Percentiles rank a stretch among this genome's conserved stretches.
These are phyloP conservation scores for Ophioninae sp. DNA, from an alignment of 2,888 invertebrate genomes.

Conservation along the genomic window DNA sequence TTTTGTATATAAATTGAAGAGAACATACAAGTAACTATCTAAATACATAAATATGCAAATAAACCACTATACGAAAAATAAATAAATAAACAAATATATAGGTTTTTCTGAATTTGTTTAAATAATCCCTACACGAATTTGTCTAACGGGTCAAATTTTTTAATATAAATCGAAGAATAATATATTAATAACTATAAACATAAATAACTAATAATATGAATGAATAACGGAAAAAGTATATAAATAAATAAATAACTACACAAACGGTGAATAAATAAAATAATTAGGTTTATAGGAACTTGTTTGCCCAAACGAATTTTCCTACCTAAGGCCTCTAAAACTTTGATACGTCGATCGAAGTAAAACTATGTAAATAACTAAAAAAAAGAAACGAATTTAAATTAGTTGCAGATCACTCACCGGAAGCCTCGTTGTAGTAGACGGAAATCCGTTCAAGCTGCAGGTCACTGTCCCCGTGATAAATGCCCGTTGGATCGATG, in stretches of 20 bases:
- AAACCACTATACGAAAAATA: not conserved
- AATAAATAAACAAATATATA: not conserved
- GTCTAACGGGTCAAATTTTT: no score
- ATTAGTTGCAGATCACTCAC: constrained; percentile 67
- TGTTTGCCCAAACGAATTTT: no score
- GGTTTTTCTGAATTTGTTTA: not conserved
- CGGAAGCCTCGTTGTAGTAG: constrained; percentile 85
- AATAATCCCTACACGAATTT: no score
- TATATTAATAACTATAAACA: no score
- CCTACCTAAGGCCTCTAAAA: no score
- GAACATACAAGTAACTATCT: no score
- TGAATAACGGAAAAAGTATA: no score
- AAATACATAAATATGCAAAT: not conserved
- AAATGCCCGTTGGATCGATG: constrained; percentile 85
- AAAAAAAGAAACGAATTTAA: not conserved
- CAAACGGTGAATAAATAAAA: not conserved
- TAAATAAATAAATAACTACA: not conserved
- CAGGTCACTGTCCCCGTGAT: constrained; percentile 85
- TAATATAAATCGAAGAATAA: no score
- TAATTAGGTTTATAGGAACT: no score
- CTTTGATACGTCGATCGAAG: no score
- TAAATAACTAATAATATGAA: no score
- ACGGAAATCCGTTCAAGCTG: constrained; percentile 86
- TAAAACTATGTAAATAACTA: no score
- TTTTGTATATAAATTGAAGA: not conserved